Percentiles rank a stretch among this genome's conserved stretches.
Evolutionary conservation across 2,888 invertebrate species (phyloP).

Genomic region (Brassicogethes aeneus): DNA sequence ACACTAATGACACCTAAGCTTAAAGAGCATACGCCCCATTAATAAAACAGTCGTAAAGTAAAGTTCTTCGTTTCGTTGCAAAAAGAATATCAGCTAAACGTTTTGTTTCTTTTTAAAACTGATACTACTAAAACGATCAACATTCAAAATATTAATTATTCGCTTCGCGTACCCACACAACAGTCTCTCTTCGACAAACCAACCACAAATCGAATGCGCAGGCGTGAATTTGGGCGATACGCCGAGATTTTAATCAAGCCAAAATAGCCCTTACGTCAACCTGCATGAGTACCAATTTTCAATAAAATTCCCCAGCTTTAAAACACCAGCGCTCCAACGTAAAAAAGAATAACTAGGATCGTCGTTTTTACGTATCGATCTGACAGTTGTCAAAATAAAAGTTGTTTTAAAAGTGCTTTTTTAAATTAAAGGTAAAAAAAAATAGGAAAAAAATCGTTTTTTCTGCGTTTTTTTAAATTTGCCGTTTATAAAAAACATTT

Average conservation of each 20-base stretch:
- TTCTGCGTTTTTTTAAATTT: constrained; percentile 15
- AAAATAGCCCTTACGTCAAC: not conserved
- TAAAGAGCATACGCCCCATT: constrained; percentile 35
- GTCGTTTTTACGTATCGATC: constrained; percentile 33
- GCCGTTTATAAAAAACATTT: constrained; percentile 8
- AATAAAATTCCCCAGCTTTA: constrained; percentile 13
- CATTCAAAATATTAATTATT: no score
- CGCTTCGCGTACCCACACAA: constrained; percentile 30
- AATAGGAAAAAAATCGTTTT: constrained; percentile 15
- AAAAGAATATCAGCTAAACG: not conserved
- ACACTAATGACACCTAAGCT: constrained; percentile 23
- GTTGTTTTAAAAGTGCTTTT: constrained; percentile 8
- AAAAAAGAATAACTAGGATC: constrained; percentile 38
- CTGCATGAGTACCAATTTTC: constrained; percentile 1
- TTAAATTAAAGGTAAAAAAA: constrained; percentile 15
- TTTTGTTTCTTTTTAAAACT: no score
- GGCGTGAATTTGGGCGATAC: not conserved
- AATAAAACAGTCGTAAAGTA: constrained; percentile 20
- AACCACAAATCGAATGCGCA: constrained; percentile 9
- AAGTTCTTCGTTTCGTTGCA: not conserved
- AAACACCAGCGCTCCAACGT: constrained; percentile 33
- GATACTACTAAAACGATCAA: no score
- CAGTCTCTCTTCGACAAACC: constrained; percentile 25
- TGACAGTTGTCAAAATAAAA: constrained; percentile 25
- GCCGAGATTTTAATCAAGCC: not conserved